phyloP scores from a whole-genome alignment of 1,140 invertebrate species.

The Pachyrhynchus sulphureomaculatus region DNA sequence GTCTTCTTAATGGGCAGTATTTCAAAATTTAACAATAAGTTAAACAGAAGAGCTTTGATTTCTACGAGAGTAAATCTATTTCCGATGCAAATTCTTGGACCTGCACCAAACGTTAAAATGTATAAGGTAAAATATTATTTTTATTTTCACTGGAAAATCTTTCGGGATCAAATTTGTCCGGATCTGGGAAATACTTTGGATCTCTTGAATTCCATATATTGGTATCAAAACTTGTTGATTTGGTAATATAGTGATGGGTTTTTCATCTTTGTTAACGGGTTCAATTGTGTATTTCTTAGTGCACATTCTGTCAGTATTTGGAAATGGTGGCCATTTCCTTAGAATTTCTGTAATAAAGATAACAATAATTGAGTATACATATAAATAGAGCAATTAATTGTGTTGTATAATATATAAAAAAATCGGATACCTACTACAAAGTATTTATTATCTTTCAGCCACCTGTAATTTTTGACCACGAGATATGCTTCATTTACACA shows the following conservation, averaged over 20 bases:
- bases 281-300: constrained; percentile 54
- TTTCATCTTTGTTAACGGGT: constrained; percentile 17
- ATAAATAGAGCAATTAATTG: too few species aligned
- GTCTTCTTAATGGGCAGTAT: constrained; percentile 14
- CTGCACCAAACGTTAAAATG: constrained; percentile 51
- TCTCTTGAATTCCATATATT: constrained; percentile 68
- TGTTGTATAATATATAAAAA: too few species aligned
- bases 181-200: too few species aligned
- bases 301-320: constrained; percentile 54
- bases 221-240: constrained; percentile 45
- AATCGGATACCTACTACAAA: too few species aligned
- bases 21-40: constrained; percentile 18
- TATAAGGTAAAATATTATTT: constrained; percentile 49
- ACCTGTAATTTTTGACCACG: too few species aligned
- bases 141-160: constrained; percentile 61
- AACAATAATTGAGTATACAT: too few species aligned
- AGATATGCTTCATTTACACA: too few species aligned
- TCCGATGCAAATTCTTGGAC: constrained; percentile 55
- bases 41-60: constrained; percentile 36
- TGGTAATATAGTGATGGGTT: constrained; percentile 5
- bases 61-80: constrained; percentile 40
- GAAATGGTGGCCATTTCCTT: constrained; percentile 57
- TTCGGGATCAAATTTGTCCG: too few species aligned
- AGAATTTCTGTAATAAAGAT: constrained; percentile 54
- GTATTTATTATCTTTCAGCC: too few species aligned